Evolutionary conservation across 2,797 vertebrate species (phyloP).

Genomic region (Furcifer pardalis): DNA sequence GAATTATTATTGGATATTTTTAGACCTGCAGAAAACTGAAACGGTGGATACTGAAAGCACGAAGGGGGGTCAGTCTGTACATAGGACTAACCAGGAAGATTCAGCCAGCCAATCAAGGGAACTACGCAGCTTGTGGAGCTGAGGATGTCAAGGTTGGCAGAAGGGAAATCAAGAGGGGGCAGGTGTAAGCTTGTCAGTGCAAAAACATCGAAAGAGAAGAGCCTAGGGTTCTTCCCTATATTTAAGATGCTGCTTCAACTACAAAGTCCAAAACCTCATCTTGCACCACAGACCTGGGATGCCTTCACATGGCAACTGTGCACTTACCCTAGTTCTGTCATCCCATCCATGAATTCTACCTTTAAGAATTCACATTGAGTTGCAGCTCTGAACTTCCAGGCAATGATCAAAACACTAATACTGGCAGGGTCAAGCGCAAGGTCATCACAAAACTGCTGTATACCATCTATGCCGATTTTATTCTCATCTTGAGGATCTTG

Average conservation of each 20-base stretch:
- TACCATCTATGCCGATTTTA: constrained; percentile 97
- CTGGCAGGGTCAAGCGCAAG: constrained; percentile 93
- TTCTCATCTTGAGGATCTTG: constrained; percentile 98
- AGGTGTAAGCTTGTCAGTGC: too few relatives aligned
- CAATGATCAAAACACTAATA: constrained; percentile 94
- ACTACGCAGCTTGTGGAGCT: background rate
- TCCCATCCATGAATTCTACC: constrained; percentile 96
- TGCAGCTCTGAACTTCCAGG: constrained; percentile 97
- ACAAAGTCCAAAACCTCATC: background rate
- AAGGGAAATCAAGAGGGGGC: background rate
- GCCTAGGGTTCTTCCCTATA: background rate
- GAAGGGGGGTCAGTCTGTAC: too few relatives aligned
- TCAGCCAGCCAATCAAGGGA: background rate
- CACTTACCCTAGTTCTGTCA: constrained; percentile 93
- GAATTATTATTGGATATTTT: too few relatives aligned
- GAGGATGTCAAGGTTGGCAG: background rate
- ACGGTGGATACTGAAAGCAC: too few relatives aligned
- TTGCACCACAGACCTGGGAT: background rate
- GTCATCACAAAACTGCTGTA: constrained; percentile 97
- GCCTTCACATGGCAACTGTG: background rate
- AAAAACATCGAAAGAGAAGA: background rate
- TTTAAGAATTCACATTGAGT: constrained; percentile 97
- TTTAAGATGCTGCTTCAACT: fast-evolving
- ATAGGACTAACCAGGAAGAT: background rate
- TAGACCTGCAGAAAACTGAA: too few relatives aligned